Conservation (phyloP, 2,113 vertebrate genomes). For the Hyperopisus bebe region DNA sequence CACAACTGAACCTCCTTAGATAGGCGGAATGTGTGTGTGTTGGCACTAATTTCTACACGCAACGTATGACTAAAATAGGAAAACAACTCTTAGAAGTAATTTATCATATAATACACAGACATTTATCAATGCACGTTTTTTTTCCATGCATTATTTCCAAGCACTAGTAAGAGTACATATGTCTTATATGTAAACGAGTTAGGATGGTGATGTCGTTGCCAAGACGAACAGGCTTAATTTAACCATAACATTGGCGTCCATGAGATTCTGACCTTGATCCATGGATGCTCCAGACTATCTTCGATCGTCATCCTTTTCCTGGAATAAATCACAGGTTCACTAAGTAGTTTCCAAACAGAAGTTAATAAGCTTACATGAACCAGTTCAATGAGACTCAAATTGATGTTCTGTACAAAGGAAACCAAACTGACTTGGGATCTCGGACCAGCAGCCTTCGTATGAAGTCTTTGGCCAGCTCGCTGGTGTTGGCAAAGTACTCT, state of each 20-base stretch:
- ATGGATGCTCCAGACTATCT: slow-evolving; percentile 88
- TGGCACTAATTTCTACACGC: neutral
- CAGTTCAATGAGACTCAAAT: neutral
- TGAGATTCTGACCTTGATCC: slow-evolving; percentile 80
- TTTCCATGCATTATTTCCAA: neutral
- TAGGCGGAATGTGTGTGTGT: no score
- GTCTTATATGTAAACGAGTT: neutral
- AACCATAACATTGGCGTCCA: neutral
- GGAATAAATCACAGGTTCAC: slow-evolving; percentile 20
- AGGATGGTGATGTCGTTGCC: neutral
- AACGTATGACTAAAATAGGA: neutral
- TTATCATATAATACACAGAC: neutral
- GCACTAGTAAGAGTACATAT: neutral
- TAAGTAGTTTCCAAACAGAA: neutral
- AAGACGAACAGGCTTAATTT: neutral
- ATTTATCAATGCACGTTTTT: neutral
- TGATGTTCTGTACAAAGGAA: neutral
- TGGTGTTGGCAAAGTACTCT: slow-evolving; percentile 94
- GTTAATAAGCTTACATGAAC: neutral
- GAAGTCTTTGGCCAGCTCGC: slow-evolving; percentile 95
- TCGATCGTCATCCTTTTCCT: slow-evolving; percentile 95
- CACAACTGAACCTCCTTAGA: neutral
- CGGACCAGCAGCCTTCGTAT: slow-evolving; percentile 91
- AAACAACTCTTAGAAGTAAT: neutral
- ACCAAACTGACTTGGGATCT: slow-evolving; percentile 80